Conservation (phyloP, 2,888 invertebrate species). For the Phalera bucephala region DNA sequence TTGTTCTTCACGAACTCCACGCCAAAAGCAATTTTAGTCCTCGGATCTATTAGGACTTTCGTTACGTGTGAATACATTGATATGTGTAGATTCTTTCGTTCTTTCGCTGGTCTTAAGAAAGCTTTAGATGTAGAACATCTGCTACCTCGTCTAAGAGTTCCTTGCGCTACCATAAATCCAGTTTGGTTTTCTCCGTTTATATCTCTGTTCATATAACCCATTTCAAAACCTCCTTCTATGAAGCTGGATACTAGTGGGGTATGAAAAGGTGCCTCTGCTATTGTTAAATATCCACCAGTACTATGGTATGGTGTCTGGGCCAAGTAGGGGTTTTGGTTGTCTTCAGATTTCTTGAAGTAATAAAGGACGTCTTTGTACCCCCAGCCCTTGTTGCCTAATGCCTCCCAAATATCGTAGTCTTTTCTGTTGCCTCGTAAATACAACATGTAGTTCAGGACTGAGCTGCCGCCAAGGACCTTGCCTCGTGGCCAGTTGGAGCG, state of each 20-base stretch:
- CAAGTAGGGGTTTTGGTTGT: conserved; percentile 87
- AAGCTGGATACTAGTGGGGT: conserved; percentile 80
- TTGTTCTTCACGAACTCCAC: conserved; percentile 81
- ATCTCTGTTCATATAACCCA: conserved; percentile 84
- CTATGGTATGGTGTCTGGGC: conserved; percentile 80
- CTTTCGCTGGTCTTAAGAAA: conserved; percentile 83
- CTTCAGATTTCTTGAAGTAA: conserved; percentile 86
- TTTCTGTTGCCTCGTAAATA: conserved; percentile 80
- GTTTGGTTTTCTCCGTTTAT: conserved; percentile 86
- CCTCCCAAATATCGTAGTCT: conserved; percentile 83
- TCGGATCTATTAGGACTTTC: conserved; percentile 79
- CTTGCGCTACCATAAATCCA: conserved; percentile 86
- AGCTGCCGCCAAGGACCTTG: conserved; percentile 84
- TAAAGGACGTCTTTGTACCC: conserved; percentile 84
- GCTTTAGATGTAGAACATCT: conserved; percentile 90
- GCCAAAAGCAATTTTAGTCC: conserved; percentile 80
- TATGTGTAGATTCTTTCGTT: conserved; percentile 85
- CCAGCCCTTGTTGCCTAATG: conserved; percentile 85
- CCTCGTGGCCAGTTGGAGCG: conserved; percentile 91
- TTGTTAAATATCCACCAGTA: conserved; percentile 91
- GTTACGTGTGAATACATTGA: conserved; percentile 83
- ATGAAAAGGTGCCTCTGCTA: conserved; percentile 82
- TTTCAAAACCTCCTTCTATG: conserved; percentile 84
- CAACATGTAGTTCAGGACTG: conserved; percentile 84
- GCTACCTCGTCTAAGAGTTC: conserved; percentile 86